Percentiles rank a stretch among this genome's conserved stretches.
phyloP scores from a whole-genome alignment of 1,140 invertebrate species.

The Mactra quadrangularis region DNA sequence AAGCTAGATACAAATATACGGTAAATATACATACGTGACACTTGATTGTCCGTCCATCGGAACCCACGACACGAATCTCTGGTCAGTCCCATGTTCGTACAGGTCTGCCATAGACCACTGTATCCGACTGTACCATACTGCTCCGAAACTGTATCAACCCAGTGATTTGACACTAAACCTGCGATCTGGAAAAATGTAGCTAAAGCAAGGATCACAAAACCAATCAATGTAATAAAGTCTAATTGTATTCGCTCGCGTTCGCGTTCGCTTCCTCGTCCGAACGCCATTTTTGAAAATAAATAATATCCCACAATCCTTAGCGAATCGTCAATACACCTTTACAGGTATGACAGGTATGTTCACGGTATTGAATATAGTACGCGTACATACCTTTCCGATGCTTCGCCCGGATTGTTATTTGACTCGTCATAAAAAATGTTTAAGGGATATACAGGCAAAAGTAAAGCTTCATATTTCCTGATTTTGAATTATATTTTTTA shows the following conservation, averaged over 20 bases:
- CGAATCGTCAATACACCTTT: conserved; percentile 9
- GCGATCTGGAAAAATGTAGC: conserved; percentile 34
- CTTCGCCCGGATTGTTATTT: no score
- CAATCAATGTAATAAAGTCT: conserved; percentile 13
- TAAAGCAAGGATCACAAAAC: conserved; percentile 18
- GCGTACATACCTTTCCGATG: background rate
- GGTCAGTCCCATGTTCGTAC: conserved; percentile 11
- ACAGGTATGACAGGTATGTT: conserved; percentile 50
- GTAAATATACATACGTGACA: conserved; percentile 33
- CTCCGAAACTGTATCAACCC: conserved; percentile 38
- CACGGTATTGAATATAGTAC: conserved; percentile 2
- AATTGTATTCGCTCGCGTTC: background rate
- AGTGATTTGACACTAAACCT: conserved; percentile 7
- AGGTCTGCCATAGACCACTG: conserved; percentile 36
- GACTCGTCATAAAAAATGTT: no score
- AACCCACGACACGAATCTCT: conserved; percentile 31
- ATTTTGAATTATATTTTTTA: no score
- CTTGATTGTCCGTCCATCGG: conserved; percentile 26
- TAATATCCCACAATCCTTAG: conserved; percentile 46
- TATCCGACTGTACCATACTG: conserved; percentile 29
- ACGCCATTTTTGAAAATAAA: conserved; percentile 50
- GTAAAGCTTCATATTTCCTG: no score
- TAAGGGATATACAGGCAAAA: no score
- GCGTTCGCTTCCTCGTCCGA: conserved; percentile 22
- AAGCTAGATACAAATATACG: background rate